A percentile compares a stretch with the other conserved stretches of the same genome.
phyloP scores from a whole-genome alignment of 2,113 vertebrate species.

The Eudyptes chrysolophus region DNA sequence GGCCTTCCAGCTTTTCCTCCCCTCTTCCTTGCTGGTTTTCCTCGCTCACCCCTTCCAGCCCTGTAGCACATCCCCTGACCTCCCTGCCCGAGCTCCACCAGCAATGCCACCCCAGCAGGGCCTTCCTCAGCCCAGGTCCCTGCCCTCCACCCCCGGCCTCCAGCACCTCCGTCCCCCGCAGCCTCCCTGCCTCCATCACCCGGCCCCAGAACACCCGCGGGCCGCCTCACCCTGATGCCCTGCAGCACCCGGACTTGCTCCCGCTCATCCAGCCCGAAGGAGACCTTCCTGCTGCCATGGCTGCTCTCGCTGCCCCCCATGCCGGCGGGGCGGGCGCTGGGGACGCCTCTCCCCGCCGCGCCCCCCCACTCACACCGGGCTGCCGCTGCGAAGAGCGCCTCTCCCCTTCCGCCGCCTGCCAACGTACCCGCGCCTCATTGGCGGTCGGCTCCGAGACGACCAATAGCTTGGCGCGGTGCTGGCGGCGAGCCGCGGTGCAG shows the following conservation, averaged over 20 bases:
- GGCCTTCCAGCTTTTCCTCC: neutral
- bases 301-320: conserved; percentile 87
- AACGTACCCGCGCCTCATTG: conserved; percentile 35
- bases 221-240: conserved; percentile 86
- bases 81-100: neutral
- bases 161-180: neutral
- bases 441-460: accelerated
- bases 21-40: neutral
- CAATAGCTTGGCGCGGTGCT: conserved; percentile 11
- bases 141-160: neutral
- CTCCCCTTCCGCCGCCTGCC: neutral
- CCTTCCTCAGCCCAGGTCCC: neutral
- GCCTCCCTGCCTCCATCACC: neutral
- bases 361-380: neutral
- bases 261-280: conserved; percentile 88
- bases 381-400: too few relatives aligned
- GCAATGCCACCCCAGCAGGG: neutral
- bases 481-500: neutral
- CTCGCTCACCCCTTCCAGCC: neutral
- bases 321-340: neutral
- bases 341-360: neutral
- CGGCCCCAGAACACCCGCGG: neutral
- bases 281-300: conserved; percentile 78
- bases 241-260: conserved; percentile 90
- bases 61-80: neutral